Evolutionary conservation across 2,113 vertebrate genomes (phyloP).

Genomic region (Lathamus discolor): DNA sequence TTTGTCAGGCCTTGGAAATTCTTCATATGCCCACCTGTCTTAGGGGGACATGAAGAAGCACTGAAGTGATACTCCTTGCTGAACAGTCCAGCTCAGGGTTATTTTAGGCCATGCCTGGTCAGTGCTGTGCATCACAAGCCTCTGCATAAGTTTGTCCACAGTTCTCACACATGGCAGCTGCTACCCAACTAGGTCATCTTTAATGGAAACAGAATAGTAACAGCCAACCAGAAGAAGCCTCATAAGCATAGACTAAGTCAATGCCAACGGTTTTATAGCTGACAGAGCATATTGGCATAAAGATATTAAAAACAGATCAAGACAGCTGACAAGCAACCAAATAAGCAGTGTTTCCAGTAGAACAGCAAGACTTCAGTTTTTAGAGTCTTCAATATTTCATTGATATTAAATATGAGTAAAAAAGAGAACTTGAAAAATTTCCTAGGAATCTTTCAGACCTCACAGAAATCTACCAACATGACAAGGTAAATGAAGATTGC

Average conservation of each 20-base stretch:
- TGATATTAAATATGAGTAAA: background rate
- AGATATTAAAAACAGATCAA: background rate
- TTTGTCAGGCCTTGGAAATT: background rate
- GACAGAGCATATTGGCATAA: background rate
- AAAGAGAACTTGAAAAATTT: background rate
- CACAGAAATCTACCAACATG: background rate
- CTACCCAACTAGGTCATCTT: background rate
- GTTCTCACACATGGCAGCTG: background rate
- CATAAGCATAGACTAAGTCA: background rate
- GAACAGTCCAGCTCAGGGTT: background rate
- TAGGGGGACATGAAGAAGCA: background rate
- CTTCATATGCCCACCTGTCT: rapidly evolving
- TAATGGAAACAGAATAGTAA: background rate
- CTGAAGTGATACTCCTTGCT: background rate
- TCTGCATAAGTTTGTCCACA: background rate
- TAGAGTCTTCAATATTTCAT: background rate
- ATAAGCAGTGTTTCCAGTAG: background rate
- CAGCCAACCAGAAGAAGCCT: background rate
- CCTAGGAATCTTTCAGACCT: background rate
- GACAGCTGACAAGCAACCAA: background rate
- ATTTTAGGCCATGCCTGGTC: background rate
- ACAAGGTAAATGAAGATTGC: background rate
- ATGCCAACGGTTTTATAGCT: background rate
- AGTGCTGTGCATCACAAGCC: rapidly evolving
- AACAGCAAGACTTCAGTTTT: background rate